Percentiles rank a stretch among this genome's conserved stretches.
These are phyloP conservation scores for Nycticorax nycticorax DNA, from an alignment of 2,113 vertebrate species.

Conservation along the genomic window DNA sequence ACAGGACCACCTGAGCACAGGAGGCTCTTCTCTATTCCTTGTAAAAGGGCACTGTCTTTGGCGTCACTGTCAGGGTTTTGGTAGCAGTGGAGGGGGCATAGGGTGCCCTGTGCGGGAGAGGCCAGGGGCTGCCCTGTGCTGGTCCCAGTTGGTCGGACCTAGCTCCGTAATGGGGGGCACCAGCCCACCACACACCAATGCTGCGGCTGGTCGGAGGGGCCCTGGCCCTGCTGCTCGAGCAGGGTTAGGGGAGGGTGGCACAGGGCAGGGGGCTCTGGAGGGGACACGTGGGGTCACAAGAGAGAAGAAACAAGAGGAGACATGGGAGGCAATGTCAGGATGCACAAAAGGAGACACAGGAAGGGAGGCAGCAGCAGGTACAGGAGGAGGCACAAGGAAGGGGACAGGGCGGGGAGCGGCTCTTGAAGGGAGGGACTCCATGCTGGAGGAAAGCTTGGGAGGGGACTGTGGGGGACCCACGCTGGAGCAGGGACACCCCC, in stretches of 20 bases:
- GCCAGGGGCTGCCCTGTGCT: neutral
- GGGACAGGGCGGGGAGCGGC: neutral
- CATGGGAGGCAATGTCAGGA: neutral
- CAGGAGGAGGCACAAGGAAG: neutral
- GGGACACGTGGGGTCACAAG: neutral
- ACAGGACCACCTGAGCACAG: neutral
- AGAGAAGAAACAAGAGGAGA: neutral
- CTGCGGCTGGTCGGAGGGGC: neutral
- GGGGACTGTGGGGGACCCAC: neutral
- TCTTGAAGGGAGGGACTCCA: neutral
- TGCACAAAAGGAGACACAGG: neutral
- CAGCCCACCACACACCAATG: neutral
- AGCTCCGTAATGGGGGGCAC: neutral
- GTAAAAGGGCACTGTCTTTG: neutral
- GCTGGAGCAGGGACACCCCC: neutral
- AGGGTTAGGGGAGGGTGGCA: neutral
- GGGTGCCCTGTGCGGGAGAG: neutral
- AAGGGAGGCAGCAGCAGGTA: neutral
- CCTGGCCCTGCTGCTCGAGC: neutral
- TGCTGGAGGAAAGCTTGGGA: neutral
- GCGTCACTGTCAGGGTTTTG: neutral
- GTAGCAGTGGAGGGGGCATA: neutral
- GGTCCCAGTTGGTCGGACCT: neutral
- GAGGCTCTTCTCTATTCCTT: neutral
- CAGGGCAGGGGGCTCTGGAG: neutral